Conservation (phyloP, 2,797 vertebrate species). For the Sebastes goodei region DNA sequence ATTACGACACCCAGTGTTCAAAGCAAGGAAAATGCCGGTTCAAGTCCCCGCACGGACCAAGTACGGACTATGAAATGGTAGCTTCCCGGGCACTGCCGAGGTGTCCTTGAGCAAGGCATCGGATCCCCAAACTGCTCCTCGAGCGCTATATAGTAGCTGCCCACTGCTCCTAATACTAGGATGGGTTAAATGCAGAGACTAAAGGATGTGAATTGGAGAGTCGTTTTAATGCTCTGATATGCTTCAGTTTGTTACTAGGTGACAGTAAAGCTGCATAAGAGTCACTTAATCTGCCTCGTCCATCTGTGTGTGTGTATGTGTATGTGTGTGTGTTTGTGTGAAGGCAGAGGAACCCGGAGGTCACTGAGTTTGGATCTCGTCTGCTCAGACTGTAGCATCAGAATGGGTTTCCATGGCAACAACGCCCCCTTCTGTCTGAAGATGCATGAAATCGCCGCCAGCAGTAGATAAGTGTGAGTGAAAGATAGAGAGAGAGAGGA, state of each 20-base stretch:
- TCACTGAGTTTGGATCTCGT: constrained; percentile 56
- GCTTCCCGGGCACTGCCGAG: no score
- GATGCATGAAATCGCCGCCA: constrained; percentile 46
- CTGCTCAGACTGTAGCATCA: constrained; percentile 46
- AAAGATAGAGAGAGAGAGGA: background rate
- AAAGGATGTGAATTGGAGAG: constrained; percentile 31
- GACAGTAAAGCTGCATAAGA: constrained; percentile 36
- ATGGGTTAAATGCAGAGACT: no score
- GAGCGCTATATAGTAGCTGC: no score
- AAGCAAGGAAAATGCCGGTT: no score
- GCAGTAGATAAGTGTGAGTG: constrained; percentile 45
- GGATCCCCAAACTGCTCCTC: no score
- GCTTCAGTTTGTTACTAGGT: constrained; percentile 37
- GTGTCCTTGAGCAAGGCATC: no score
- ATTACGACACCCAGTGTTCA: no score
- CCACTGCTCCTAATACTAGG: no score
- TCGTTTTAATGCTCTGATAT: constrained; percentile 37
- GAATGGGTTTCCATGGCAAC: constrained; percentile 68
- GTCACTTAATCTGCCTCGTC: constrained; percentile 43
- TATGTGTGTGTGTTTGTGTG: background rate
- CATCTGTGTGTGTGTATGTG: background rate
- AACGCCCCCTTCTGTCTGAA: constrained; percentile 45
- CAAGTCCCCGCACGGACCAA: no score
- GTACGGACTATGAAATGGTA: no score
- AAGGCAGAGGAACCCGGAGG: constrained; percentile 17